These are phyloP conservation scores for Apamea epomidion DNA, from an alignment of 2,888 invertebrate genomes.

Conservation along the genomic window DNA sequence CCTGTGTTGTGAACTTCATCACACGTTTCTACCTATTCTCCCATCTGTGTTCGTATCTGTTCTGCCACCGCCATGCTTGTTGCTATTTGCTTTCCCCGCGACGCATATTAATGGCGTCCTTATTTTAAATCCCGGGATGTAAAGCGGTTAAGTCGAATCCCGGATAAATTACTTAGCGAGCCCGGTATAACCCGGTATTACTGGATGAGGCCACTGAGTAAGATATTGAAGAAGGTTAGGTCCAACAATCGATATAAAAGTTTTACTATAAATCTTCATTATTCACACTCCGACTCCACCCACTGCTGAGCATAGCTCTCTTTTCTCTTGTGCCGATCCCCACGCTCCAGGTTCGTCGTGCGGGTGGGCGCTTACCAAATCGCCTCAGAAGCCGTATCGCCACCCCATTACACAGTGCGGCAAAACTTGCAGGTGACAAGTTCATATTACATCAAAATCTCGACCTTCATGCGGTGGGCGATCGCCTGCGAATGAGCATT, in stretches of 20 bases:
- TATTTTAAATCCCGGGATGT: conserved; percentile 84
- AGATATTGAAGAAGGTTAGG: conserved; percentile 37
- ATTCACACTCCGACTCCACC: background rate
- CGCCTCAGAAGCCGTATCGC: background rate
- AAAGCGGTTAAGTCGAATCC: conserved; percentile 83
- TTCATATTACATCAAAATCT: no score
- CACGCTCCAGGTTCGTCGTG: background rate
- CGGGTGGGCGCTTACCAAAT: background rate
- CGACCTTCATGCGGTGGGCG: no score
- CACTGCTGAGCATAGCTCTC: no score
- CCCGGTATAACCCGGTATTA: conserved; percentile 66
- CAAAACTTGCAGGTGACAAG: no score
- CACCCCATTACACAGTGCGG: no score
- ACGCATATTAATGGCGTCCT: conserved; percentile 85
- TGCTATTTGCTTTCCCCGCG: conserved; percentile 80
- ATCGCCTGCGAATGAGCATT: no score
- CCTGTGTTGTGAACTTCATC: background rate
- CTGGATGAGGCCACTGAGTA: conserved; percentile 63
- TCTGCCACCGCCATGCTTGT: conserved; percentile 71
- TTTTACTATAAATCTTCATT: background rate
- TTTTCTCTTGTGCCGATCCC: background rate
- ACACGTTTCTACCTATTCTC: conserved; percentile 52
- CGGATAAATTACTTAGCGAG: conserved; percentile 84
- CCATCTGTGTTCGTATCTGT: conserved; percentile 37
- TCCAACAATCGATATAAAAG: background rate